A percentile compares a stretch with the other conserved stretches of the same genome.
Conservation (phyloP, 1,140 invertebrate genomes). For the Scaptomyza hsui region DNA sequence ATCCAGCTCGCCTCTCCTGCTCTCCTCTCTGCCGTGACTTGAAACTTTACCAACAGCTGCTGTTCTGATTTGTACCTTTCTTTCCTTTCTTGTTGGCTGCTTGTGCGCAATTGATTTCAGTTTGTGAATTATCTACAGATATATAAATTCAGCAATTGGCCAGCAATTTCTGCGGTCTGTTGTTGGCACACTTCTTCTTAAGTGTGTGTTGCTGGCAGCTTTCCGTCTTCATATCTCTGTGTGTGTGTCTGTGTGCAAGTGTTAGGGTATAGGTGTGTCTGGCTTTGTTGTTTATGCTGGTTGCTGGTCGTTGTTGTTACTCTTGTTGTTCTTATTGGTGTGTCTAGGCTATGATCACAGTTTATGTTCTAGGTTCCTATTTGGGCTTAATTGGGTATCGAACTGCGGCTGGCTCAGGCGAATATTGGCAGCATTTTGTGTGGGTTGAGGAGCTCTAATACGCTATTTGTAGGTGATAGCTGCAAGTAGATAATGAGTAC, state of each 20-base stretch:
- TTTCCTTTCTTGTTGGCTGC: slow-evolving; percentile 7
- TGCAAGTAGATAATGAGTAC: slow-evolving; percentile 34
- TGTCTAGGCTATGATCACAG: slow-evolving; percentile 77
- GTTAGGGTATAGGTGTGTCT: background rate
- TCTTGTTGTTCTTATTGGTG: slow-evolving; percentile 47
- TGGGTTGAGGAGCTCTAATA: slow-evolving; percentile 20
- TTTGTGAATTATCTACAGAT: slow-evolving; percentile 50
- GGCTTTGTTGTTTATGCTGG: slow-evolving; percentile 18
- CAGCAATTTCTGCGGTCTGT: slow-evolving; percentile 43
- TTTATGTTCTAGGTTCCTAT: slow-evolving; percentile 50
- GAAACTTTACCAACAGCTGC: background rate
- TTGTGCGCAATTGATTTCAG: slow-evolving; percentile 64
- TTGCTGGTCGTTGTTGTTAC: slow-evolving; percentile 24
- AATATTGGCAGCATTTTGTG: slow-evolving; percentile 76
- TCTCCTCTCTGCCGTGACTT: slow-evolving; percentile 12
- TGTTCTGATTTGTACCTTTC: slow-evolving; percentile 5
- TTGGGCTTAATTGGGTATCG: slow-evolving; percentile 45
- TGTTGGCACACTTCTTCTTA: slow-evolving; percentile 44
- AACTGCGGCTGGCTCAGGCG: slow-evolving; percentile 65
- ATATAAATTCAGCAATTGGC: slow-evolving; percentile 56
- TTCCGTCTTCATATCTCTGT: slow-evolving; percentile 46
- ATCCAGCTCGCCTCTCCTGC: slow-evolving; percentile 3
- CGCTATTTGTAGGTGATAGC: slow-evolving; percentile 42
- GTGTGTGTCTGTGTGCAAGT: background rate
- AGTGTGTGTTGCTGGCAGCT: slow-evolving; percentile 11